Evolutionary conservation across 2,113 vertebrate species (phyloP).

Genomic region (Scartelaos histophorus): DNA sequence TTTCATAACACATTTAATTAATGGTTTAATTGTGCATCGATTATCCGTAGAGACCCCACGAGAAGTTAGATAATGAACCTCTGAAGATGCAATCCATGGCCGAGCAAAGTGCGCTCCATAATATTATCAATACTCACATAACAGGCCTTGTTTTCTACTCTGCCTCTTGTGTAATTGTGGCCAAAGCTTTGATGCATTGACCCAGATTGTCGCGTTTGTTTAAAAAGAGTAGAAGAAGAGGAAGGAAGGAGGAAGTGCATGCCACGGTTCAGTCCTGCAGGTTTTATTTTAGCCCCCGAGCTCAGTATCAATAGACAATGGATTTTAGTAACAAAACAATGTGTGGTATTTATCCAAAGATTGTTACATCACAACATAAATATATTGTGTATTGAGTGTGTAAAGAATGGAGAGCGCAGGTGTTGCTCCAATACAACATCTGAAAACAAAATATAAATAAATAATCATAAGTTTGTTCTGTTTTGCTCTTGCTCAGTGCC

Average conservation of each 20-base stretch:
- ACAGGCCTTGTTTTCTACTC: not conserved
- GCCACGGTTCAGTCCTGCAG: not conserved
- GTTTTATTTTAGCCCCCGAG: not conserved
- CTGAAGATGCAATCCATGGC: too few species aligned
- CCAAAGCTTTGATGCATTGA: not conserved
- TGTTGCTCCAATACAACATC: not conserved
- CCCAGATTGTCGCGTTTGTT: not conserved
- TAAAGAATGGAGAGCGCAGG: not conserved
- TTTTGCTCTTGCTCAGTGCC: too few species aligned
- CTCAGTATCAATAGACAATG: not conserved
- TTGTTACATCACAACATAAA: conserved; percentile 3
- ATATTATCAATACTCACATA: not conserved
- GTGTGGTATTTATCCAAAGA: not conserved
- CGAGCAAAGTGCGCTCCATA: not conserved
- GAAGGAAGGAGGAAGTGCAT: not conserved
- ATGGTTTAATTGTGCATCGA: too few species aligned
- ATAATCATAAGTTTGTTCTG: too few species aligned
- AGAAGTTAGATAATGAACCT: too few species aligned
- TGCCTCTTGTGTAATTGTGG: not conserved
- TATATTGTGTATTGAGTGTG: not conserved
- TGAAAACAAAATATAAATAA: not conserved
- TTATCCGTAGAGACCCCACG: too few species aligned
- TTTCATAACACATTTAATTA: too few species aligned
- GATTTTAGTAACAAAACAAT: conserved; percentile 1
- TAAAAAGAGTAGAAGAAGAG: not conserved